phyloP scores from a whole-genome alignment of 37 sponge, comb jelly and placozoan species.

The Ianthella basta region DNA sequence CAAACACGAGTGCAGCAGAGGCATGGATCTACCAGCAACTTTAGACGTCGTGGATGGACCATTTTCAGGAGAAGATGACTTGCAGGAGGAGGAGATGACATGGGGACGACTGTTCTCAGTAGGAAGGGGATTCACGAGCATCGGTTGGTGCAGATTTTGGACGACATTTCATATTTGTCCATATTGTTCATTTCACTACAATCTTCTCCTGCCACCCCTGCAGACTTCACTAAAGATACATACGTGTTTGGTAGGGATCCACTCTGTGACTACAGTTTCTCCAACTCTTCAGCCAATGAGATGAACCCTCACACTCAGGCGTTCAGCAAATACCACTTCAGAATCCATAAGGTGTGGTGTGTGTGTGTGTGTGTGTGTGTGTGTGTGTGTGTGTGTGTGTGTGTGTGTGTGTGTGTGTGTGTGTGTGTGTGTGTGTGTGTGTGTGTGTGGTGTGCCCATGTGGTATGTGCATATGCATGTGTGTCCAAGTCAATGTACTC shows the following conservation, averaged over 20 bases:
- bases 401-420: no score
- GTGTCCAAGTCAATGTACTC: conserved; percentile 51
- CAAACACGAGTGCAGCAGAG: no score
- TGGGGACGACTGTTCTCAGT: conserved; percentile 89
- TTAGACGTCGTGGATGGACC: conserved; percentile 46
- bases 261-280: conserved; percentile 74
- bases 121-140: conserved; percentile 50
- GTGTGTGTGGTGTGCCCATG: no score
- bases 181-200: no score
- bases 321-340: conserved; percentile 80
- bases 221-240: conserved; percentile 78
- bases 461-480: conserved; percentile 49
- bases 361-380: background rate
- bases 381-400: no score
- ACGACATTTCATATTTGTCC: no score
- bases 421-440: no score
- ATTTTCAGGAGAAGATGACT: conserved; percentile 9
- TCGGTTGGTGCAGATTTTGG: conserved; percentile 53
- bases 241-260: conserved; percentile 88
- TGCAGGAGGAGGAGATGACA: conserved; percentile 29
- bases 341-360: conserved; percentile 59
- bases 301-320: conserved; percentile 61
- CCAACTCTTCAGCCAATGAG: conserved; percentile 22
- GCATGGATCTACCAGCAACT: conserved; percentile 39
- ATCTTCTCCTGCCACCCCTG: no score